phyloP scores from a whole-genome alignment of 2,113 vertebrate species.

The Corythaeola cristata region DNA sequence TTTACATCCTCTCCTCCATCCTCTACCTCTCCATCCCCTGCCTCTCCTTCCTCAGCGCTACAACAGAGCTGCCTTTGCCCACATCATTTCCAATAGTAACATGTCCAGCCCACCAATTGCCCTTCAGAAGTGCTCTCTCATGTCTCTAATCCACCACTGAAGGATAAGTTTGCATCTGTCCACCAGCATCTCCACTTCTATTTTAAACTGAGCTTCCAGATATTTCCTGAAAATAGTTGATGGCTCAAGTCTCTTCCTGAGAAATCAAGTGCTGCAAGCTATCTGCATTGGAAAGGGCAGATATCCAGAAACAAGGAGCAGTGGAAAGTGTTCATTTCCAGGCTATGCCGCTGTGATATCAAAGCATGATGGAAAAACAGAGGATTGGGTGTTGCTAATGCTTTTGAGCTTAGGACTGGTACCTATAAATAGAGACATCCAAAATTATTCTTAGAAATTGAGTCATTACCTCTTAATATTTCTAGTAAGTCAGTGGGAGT shows the following conservation, averaged over 20 bases:
- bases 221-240: slow-evolving; percentile 38
- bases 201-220: slow-evolving; percentile 25
- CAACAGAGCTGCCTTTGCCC: background rate
- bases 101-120: background rate
- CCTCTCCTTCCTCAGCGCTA: background rate
- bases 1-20: background rate
- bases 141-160: background rate
- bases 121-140: background rate
- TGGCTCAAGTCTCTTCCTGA: background rate
- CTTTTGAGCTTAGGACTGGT: slow-evolving; percentile 13
- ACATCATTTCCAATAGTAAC: background rate
- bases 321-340: slow-evolving; percentile 40
- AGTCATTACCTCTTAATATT: slow-evolving; percentile 63
- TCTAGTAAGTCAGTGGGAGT: slow-evolving; percentile 62
- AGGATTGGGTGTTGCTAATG: background rate
- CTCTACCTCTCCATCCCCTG: background rate
- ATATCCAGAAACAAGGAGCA: slow-evolving; percentile 18
- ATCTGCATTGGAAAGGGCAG: background rate
- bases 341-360: background rate
- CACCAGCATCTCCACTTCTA: slow-evolving; percentile 18
- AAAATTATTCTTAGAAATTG: slow-evolving; percentile 59
- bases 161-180: background rate
- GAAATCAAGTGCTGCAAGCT: background rate
- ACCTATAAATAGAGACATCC: slow-evolving; percentile 42
- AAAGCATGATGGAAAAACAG: slow-evolving; percentile 23